Base-by-base conservation (phyloP, 1,140 invertebrate genomes). In the Drosophila hydei region DNA sequence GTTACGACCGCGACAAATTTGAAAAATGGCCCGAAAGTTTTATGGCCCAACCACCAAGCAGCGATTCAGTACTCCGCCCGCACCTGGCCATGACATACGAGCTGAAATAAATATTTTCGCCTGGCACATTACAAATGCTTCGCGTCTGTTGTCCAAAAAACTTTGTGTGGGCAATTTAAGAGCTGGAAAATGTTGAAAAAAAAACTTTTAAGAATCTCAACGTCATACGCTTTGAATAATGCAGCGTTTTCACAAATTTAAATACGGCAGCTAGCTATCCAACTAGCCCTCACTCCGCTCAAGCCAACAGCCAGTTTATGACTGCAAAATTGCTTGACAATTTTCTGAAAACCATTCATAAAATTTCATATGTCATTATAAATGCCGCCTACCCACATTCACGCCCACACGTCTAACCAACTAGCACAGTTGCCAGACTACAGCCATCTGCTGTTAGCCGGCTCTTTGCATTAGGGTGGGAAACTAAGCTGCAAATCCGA, bases 1-100 rank as follows among this genome's bases (percentile, higher is more conserved):
- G 76, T 16, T 8, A 51, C 74, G 64, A 88, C 67, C 83, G 84
- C 78, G 83, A 88, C 83, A 88, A 88, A 88, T 88, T 88, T 88
- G 83, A 88, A 88, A 88, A 88, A 88, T 88, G 79, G 83, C 83
- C 7, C 55, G 79, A 88, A 88, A 88, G 59, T 88, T 88, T 88
- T 88, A 88, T 79, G 77, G 58, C 54, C 78, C 23, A 12, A 45
- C 59, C 45, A 43, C 42, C 42, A 63, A 12, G n/a, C 21, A 14
- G 8, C 25, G n/a, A n/a, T n/a, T n/a, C 33, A 5, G 8, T 12
- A 8, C 54, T 3, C 40, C 16, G 4, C 5, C 25, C 9, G 3
- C 11, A 5, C 54, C 19, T 23, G 36, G 30, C 58, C 79, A 43
- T 88, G 83, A 83, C 75, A 77, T 88, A 83, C 75, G 78, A 83